Base-by-base conservation (phyloP, 92 coral and sea anemone species). In the Parazoanthus darwini region DNA sequence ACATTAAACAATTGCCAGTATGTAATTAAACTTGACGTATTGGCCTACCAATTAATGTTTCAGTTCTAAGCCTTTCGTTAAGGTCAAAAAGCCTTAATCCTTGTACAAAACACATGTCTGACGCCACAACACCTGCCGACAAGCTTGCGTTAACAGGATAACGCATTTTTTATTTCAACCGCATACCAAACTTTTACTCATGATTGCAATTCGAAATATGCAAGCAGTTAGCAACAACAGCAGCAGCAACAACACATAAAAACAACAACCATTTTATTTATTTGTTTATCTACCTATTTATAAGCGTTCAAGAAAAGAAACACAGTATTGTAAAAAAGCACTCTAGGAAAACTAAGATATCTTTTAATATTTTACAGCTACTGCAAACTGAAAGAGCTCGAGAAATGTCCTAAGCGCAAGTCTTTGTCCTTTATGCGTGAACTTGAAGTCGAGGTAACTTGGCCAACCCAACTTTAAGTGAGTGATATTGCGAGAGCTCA, bases 21-120 rank as follows among this genome's bases (percentile, higher is more conserved):
- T 2, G 25, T 63, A 18, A 9, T 6, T 23, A 5, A 20, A 22
- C 25, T 22, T 16, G 15, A 2, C 18, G 25, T 63, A 54, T 54
- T 20, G 7, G 70, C 70, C 70, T n/a, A n/a, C n/a, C n/a, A n/a
- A 63, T 58, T 14, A 15, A 58, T 63, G 70, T 20, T 74, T 74
- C 25, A 74, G 44, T 33, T 33, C 37, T 74, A 74, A 33, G 36
- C 35, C 78, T 74, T 74, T 74, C 48, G 78, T 74, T 74, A 74
- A 74, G 78, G 78, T 74, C 46, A 74, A n/a, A 74, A 3, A 74
- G 48, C 20, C 46, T 36, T 74, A 35, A 74, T 74, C 48, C 70
- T 74, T 74, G 78, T 74, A 36, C 1, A 37, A 74, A 36, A 37
- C 3, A 74, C 43, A 15, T 37, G 43, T 37, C 7, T 15, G 78